Base-by-base conservation (phyloP, 2,113 vertebrate species). In the Anthoscopus minutus region DNA sequence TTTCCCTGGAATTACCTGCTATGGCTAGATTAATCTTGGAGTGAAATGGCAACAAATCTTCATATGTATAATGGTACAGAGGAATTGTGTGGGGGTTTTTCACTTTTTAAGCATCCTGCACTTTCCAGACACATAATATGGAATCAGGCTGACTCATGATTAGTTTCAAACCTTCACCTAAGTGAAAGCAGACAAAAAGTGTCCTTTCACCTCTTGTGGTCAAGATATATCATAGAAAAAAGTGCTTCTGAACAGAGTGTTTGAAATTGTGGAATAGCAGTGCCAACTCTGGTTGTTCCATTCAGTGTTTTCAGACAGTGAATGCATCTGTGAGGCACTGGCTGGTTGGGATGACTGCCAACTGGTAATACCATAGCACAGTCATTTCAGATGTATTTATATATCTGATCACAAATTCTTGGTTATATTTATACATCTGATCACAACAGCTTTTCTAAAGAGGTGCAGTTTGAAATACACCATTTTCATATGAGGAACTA, bases 1-100 rank as follows among this genome's bases (percentile, higher is more conserved):
- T 47, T 66, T 72, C 33, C 19, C 35, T 82, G 35, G 44, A 74
- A 42, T 85, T 19, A 30, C 30, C 15, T 70, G 24, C 48, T 82
- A 31, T 71, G 67, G 17, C 40, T 78, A 18, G 54, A 65, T 69
- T 89, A 61, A 65, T 88, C 37, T 50, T 62, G 28, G 50, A 80
- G 35, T 72, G 65, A 76, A 77, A 80, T 72, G 48, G 33, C 28
- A 82, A n/a, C 42, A 57, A 48, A 42, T 84, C 9, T 81, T 81
- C 15, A 25, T 51, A 4, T 58, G 10, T 11, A 4, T 33, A 83
- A 76, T 9, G 38, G 18, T 42, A 23, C 15, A 45, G 30, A 74
- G 64, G 35, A 67, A 4, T 67, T 0, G 0, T 40, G 15, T 15
- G 28, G 20, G 14, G 3, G 42, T 76, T 56, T 30, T 42, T 58